These are phyloP conservation scores for Penelope pileata DNA, from an alignment of 2,113 vertebrate species.

Conservation along the genomic window DNA sequence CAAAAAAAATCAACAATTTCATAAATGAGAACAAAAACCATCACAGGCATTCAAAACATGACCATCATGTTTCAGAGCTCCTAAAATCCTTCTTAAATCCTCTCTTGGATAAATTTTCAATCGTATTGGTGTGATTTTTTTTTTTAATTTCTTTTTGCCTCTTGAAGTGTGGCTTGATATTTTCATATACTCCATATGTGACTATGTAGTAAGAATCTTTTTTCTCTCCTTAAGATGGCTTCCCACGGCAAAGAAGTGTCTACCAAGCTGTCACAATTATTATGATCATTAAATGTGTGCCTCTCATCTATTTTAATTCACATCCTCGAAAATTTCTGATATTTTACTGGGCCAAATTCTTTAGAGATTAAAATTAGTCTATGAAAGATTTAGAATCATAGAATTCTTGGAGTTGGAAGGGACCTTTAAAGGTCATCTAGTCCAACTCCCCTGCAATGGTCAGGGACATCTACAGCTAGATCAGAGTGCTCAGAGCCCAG, in stretches of 20 bases:
- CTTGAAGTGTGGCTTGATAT: neutral
- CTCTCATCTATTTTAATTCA: neutral
- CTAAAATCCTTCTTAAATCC: neutral
- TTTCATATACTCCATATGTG: neutral
- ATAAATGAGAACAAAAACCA: neutral
- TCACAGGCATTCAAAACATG: neutral
- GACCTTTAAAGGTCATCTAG: too few relatives aligned
- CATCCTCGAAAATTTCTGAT: neutral
- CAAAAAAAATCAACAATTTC: too few relatives aligned
- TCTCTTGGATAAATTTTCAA: neutral
- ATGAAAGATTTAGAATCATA: neutral
- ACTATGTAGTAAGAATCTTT: neutral
- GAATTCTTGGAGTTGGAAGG: too few relatives aligned
- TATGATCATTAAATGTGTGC: neutral
- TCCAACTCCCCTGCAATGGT: too few relatives aligned
- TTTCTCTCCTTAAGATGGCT: neutral
- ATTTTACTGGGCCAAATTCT: neutral
- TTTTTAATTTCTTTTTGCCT: neutral
- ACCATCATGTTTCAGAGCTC: neutral
- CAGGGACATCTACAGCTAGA: too few relatives aligned
- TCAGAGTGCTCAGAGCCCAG: too few relatives aligned
- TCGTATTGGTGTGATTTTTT: neutral
- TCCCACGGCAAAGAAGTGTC: neutral
- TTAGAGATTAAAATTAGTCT: neutral
- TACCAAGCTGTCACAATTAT: too few relatives aligned